These are phyloP conservation scores for Pteronotus mesoamericanus DNA, from an alignment of 2,797 vertebrate genomes.

Conservation along the genomic window DNA sequence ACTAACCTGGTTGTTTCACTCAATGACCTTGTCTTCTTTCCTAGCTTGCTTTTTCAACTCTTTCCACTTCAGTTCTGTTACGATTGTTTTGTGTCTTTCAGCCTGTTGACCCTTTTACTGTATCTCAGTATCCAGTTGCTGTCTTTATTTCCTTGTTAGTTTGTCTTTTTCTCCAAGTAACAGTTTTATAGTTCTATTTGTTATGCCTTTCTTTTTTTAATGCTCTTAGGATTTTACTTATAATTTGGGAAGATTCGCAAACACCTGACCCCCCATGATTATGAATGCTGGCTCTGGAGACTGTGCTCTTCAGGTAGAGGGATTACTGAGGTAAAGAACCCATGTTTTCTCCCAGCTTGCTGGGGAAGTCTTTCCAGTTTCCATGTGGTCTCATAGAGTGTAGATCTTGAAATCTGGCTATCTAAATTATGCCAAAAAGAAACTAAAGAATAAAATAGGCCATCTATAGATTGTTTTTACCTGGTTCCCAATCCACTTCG, in stretches of 20 bases:
- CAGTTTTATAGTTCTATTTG: neutral
- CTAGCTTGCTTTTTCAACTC: neutral
- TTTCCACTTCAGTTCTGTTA: neutral
- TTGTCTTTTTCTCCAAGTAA: neutral
- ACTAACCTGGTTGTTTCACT: neutral
- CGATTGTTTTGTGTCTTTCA: neutral
- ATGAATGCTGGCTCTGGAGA: neutral
- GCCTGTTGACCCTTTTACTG: neutral
- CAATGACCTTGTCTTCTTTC: neutral
- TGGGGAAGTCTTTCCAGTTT: neutral
- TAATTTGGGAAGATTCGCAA: slow-evolving; percentile 14
- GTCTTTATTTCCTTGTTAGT: neutral
- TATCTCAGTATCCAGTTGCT: neutral
- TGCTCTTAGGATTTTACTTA: neutral
- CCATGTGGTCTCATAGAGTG: neutral
- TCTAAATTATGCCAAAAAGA: neutral
- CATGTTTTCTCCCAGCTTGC: neutral
- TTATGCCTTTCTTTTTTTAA: neutral
- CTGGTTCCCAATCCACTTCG: neutral
- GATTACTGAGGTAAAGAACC: neutral
- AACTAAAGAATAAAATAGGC: neutral
- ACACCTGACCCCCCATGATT: neutral
- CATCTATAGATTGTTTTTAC: neutral
- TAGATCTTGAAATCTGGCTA: neutral
- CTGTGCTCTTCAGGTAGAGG: neutral